Percentiles rank a stretch among this genome's conserved stretches.
Conservation (phyloP, 1,140 invertebrate species). For the Zaprionus davidi region DNA sequence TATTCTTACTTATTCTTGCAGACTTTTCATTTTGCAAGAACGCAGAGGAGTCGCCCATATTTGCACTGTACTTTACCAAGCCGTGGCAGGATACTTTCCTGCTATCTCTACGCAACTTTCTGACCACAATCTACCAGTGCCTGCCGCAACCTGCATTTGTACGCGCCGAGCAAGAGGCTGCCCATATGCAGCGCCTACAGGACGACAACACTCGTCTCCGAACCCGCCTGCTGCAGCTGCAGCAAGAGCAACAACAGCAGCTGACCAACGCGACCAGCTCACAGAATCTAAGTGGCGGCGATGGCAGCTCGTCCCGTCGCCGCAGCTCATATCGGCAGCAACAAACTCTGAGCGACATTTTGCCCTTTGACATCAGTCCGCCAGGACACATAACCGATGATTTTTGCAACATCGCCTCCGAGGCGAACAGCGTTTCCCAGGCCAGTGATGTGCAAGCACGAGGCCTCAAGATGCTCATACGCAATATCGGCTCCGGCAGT, state of each 20-base stretch:
- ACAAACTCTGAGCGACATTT: slow-evolving; percentile 85
- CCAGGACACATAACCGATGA: slow-evolving; percentile 94
- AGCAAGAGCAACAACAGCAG: slow-evolving; percentile 69
- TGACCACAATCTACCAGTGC: slow-evolving; percentile 95
- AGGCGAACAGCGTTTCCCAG: slow-evolving; percentile 84
- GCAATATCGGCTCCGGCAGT: slow-evolving; percentile 91
- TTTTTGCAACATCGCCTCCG: slow-evolving; percentile 95
- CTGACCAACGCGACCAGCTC: slow-evolving; percentile 32
- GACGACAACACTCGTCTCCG: slow-evolving; percentile 92
- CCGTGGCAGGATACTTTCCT: slow-evolving; percentile 98
- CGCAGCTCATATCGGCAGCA: slow-evolving; percentile 85
- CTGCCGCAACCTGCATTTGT: slow-evolving; percentile 93
- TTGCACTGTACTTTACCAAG: slow-evolving; percentile 94
- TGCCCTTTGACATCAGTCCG: slow-evolving; percentile 87
- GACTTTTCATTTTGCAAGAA: slow-evolving; percentile 95
- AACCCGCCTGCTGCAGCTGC: slow-evolving; percentile 84
- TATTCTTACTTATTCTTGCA: slow-evolving; percentile 85
- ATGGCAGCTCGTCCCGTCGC: slow-evolving; percentile 79
- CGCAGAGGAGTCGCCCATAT: slow-evolving; percentile 94
- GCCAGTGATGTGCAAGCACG: slow-evolving; percentile 87
- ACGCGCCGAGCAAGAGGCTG: slow-evolving; percentile 93
- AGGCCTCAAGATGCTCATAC: slow-evolving; percentile 90
- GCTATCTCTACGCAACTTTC: slow-evolving; percentile 97
- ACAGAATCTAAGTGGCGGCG: slow-evolving; percentile 54
- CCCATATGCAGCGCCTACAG: slow-evolving; percentile 91